Conservation (phyloP, 2,113 vertebrate species). For the Corythaeola cristata region DNA sequence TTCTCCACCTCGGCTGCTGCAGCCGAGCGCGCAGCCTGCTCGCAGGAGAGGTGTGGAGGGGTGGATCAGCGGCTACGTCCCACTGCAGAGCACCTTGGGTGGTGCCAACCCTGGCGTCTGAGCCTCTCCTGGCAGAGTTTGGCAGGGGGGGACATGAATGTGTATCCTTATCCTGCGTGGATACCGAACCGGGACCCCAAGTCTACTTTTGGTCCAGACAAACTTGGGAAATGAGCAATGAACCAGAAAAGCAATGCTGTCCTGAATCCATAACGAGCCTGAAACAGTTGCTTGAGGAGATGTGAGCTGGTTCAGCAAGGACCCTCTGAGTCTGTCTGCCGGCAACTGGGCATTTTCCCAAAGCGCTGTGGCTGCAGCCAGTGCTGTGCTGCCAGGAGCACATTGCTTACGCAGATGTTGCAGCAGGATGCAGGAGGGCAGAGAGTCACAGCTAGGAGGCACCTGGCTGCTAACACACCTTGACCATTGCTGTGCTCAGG, state of each 20-base stretch:
- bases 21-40: not conserved
- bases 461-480: not conserved
- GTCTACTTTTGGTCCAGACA: not conserved
- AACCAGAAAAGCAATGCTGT: not conserved
- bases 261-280: not conserved
- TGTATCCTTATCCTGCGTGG: not conserved
- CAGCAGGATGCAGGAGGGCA: not conserved
- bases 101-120: not conserved
- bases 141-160: not conserved
- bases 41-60: fast-evolving
- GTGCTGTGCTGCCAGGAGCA: not conserved
- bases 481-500: not conserved
- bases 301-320: not conserved
- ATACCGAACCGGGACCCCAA: fast-evolving
- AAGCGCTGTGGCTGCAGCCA: not conserved
- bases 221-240: not conserved
- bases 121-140: not conserved
- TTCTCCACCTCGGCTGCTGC: fast-evolving
- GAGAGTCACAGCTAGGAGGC: not conserved
- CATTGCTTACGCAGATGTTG: fast-evolving
- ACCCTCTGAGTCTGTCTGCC: fast-evolving
- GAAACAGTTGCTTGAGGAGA: not conserved
- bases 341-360: not conserved
- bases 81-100: not conserved
- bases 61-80: not conserved